These are phyloP conservation scores for Meloe dianella DNA, from an alignment of 2,888 invertebrate genomes.

Conservation along the genomic window DNA sequence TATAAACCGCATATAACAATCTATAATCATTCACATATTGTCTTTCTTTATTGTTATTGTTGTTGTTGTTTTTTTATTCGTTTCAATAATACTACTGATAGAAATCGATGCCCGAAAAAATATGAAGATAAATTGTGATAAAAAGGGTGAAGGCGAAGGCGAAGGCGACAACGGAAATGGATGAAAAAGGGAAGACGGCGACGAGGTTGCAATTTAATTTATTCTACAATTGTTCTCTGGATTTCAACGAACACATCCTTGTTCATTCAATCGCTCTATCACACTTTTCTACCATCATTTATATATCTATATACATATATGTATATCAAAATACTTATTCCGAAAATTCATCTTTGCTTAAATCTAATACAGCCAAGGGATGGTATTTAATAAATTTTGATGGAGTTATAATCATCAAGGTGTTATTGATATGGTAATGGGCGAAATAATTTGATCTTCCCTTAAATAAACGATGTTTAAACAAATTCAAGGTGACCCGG, in stretches of 20 bases:
- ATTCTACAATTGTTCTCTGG: conserved; percentile 27
- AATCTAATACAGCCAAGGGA: background rate
- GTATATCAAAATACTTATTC: background rate
- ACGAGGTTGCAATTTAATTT: conserved; percentile 32
- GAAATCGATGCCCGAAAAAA: too few relatives aligned
- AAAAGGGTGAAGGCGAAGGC: background rate
- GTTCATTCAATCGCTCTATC: conserved; percentile 2
- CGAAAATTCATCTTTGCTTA: background rate
- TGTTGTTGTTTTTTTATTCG: background rate
- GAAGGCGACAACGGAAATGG: background rate
- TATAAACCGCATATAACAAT: too few relatives aligned
- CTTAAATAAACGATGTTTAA: too few relatives aligned
- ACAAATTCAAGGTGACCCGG: too few relatives aligned
- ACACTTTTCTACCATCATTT: conserved; percentile 10
- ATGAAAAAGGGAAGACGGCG: background rate
- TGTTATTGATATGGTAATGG: conserved; percentile 18
- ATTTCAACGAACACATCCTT: conserved; percentile 19
- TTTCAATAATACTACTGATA: too few relatives aligned
- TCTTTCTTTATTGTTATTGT: background rate
- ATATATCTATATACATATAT: too few relatives aligned
- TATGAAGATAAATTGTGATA: background rate
- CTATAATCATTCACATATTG: background rate
- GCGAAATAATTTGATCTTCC: conserved; percentile 6
- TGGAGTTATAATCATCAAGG: conserved; percentile 23
- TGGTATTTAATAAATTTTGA: conserved; percentile 23